Conservation (phyloP, 2,113 vertebrate genomes). For the Piprites chloris region DNA sequence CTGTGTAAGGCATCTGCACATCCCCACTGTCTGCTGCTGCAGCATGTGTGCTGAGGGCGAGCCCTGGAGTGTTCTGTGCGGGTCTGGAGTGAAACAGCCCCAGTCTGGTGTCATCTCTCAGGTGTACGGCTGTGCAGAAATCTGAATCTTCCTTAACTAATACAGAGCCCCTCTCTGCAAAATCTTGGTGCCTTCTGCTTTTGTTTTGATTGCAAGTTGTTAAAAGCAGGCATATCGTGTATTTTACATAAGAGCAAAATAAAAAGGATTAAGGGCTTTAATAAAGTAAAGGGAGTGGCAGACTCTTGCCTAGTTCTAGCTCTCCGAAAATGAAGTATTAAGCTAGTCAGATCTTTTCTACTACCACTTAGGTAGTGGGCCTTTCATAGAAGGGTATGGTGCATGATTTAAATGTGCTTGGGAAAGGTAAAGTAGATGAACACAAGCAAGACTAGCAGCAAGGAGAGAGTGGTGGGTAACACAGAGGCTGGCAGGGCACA, state of each 20-base stretch:
- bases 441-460: background rate
- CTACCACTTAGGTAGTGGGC: background rate
- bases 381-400: background rate
- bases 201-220: background rate
- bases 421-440: background rate
- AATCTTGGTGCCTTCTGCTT: background rate
- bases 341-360: background rate
- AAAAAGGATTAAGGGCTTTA: background rate
- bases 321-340: background rate
- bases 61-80: rapidly evolving
- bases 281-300: background rate
- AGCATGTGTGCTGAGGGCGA: background rate
- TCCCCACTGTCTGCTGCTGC: background rate
- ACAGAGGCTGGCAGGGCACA: background rate
- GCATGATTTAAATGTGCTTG: background rate
- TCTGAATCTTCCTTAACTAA: background rate
- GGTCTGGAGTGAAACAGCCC: background rate
- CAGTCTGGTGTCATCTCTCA: background rate
- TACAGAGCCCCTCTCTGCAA: background rate
- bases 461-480: background rate
- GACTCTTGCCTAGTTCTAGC: background rate
- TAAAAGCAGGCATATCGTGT: rapidly evolving
- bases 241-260: background rate
- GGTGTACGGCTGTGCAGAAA: rapidly evolving
- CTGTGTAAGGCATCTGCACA: background rate